A percentile compares a stretch with the other conserved stretches of the same genome.
Conservation (phyloP, 2,888 invertebrate genomes). For the Cheilosia urbana region DNA sequence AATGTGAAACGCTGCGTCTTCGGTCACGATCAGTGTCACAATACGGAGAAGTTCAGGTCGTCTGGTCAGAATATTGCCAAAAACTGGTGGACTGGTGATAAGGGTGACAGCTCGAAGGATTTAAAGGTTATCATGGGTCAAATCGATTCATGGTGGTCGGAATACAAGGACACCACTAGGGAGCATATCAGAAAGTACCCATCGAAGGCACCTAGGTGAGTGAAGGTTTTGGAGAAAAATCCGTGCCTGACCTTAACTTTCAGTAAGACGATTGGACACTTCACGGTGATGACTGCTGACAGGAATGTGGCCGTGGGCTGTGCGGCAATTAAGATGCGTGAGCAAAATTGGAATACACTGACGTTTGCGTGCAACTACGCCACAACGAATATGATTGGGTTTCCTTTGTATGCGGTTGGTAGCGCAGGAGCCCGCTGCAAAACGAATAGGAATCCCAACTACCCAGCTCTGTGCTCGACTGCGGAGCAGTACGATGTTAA, state of each 20-base stretch:
- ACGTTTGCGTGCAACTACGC: constrained; percentile 80
- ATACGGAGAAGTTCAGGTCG: constrained; percentile 77
- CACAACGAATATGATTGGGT: constrained; percentile 76
- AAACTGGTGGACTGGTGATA: constrained; percentile 59
- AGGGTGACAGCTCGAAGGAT: background rate
- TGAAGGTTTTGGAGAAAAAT: background rate
- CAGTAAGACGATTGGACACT: constrained; percentile 77
- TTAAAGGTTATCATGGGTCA: background rate
- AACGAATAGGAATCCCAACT: constrained; percentile 77
- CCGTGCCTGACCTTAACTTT: background rate
- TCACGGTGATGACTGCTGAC: constrained; percentile 79
- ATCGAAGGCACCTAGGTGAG: background rate
- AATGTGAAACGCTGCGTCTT: constrained; percentile 78
- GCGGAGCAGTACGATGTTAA: background rate
- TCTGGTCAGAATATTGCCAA: constrained; percentile 80
- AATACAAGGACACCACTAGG: constrained; percentile 47
- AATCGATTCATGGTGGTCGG: constrained; percentile 40
- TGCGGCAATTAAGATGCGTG: constrained; percentile 74
- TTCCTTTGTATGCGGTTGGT: constrained; percentile 66
- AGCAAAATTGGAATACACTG: constrained; percentile 73
- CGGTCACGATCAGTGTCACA: constrained; percentile 79
- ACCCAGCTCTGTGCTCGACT: constrained; percentile 39
- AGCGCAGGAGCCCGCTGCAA: constrained; percentile 76
- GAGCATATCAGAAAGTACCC: constrained; percentile 77
- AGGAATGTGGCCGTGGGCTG: constrained; percentile 79